Conservation (phyloP, 2,888 invertebrate species). For the Cataglyphis altisquamis region DNA sequence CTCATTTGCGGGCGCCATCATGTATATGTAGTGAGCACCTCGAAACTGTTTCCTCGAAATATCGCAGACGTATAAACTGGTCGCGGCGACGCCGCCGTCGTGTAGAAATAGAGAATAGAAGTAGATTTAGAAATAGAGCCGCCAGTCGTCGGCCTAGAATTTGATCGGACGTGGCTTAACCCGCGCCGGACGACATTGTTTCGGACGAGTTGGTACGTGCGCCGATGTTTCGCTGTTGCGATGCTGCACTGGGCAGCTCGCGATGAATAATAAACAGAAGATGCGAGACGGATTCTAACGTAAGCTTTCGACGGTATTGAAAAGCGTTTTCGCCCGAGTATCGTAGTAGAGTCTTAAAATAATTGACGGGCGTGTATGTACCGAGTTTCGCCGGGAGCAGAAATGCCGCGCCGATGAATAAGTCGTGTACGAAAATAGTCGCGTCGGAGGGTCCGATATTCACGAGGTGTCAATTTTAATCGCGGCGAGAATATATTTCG, state of each 20-base stretch:
- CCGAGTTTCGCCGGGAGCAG: conserved; percentile 39
- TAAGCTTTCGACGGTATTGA: conserved; percentile 31
- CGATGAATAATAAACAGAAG: conserved; percentile 52
- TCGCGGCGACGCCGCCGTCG: conserved; percentile 78
- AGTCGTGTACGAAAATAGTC: conserved; percentile 44
- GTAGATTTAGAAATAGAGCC: conserved; percentile 58
- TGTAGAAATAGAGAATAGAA: conserved; percentile 78
- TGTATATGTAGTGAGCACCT: not conserved
- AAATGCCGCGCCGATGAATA: conserved; percentile 53
- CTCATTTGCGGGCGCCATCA: not conserved
- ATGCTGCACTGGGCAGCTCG: conserved; percentile 29
- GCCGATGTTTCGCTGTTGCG: conserved; percentile 50
- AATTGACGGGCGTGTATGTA: conserved; percentile 31
- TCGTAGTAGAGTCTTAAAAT: conserved; percentile 49
- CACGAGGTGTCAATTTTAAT: conserved; percentile 37
- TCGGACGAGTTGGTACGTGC: conserved; percentile 58
- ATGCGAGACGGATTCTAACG: not conserved
- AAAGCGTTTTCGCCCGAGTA: conserved; percentile 31
- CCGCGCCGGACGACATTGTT: conserved; percentile 59
- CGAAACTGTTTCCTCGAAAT: conserved; percentile 77
- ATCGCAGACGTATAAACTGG: conserved; percentile 85
- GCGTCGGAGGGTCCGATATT: conserved; percentile 14
- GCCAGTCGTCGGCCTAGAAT: conserved; percentile 81
- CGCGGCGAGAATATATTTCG: not conserved
- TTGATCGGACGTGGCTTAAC: conserved; percentile 74